A percentile compares a stretch with the other conserved stretches of the same genome.
These are phyloP conservation scores for Lobophora halterata DNA, from an alignment of 2,888 invertebrate species.

Conservation along the genomic window DNA sequence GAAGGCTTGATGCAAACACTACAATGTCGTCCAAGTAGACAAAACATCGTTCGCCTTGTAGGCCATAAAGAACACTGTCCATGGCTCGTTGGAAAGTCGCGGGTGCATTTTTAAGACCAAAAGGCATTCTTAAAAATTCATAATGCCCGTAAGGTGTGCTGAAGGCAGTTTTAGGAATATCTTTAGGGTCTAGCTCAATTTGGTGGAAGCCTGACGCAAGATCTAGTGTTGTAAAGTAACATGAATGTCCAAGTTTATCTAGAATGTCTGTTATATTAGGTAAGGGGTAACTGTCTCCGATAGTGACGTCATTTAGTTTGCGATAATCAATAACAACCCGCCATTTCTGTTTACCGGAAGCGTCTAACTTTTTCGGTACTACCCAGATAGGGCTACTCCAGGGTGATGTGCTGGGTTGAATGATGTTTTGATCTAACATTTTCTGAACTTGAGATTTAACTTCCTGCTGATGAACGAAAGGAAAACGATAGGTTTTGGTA, in stretches of 20 bases:
- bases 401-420: not conserved
- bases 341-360: slow-evolving; percentile 28
- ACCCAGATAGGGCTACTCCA: slow-evolving; percentile 13
- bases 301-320: slow-evolving; percentile 33
- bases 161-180: slow-evolving; percentile 33
- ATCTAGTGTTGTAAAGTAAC: slow-evolving; percentile 37
- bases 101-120: slow-evolving; percentile 41
- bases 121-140: slow-evolving; percentile 35
- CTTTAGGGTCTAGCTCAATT: slow-evolving; percentile 27
- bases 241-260: slow-evolving; percentile 29
- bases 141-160: slow-evolving; percentile 31
- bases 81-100: too few relatives aligned
- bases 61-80: too few relatives aligned
- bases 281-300: not conserved
- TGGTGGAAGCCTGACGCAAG: slow-evolving; percentile 37
- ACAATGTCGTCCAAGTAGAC: slow-evolving; percentile 49
- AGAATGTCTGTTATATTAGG: slow-evolving; percentile 23
- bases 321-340: slow-evolving; percentile 29
- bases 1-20: slow-evolving; percentile 31
- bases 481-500: not conserved
- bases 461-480: not conserved
- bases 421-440: not conserved
- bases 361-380: slow-evolving; percentile 18
- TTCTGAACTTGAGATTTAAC: not conserved
- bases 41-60: slow-evolving; percentile 40